These are phyloP conservation scores for Plebejus argus DNA, from an alignment of 2,888 invertebrate genomes.

Conservation along the genomic window DNA sequence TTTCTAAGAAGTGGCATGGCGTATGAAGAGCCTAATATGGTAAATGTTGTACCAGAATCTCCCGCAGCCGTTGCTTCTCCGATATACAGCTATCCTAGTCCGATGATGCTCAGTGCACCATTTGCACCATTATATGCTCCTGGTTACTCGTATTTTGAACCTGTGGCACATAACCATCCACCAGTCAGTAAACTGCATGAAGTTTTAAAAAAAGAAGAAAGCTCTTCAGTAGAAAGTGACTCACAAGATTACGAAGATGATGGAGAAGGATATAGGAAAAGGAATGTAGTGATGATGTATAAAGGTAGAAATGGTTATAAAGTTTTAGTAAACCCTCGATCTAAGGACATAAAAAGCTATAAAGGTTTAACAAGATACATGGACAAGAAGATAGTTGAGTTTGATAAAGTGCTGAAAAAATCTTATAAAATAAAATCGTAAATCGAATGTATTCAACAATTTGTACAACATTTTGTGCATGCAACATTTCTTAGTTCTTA, in stretches of 20 bases:
- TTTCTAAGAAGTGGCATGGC: not conserved
- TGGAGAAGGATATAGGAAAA: not conserved
- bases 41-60: constrained; percentile 33
- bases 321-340: not conserved
- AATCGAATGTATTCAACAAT: not conserved
- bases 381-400: not conserved
- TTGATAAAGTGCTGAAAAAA: not conserved
- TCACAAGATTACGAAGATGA: not conserved
- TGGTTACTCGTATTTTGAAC: constrained; percentile 57
- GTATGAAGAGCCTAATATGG: not conserved
- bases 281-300: not conserved
- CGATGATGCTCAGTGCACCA: constrained; percentile 42
- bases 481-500: too few species aligned
- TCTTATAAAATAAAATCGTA: not conserved
- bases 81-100: constrained; percentile 36
- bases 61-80: constrained; percentile 14
- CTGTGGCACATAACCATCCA: constrained; percentile 64
- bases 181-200: constrained; percentile 43
- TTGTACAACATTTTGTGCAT: not conserved
- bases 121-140: constrained; percentile 53
- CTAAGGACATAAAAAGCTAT: not conserved
- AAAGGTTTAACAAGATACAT: not conserved
- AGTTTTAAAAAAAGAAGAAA: constrained; percentile 5
- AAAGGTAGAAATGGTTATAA: not conserved
- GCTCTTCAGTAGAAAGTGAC: not conserved